Percentiles rank a stretch among this genome's conserved stretches.
phyloP scores from a whole-genome alignment of 2,113 vertebrate species.

The Anarrhichthys ocellatus region DNA sequence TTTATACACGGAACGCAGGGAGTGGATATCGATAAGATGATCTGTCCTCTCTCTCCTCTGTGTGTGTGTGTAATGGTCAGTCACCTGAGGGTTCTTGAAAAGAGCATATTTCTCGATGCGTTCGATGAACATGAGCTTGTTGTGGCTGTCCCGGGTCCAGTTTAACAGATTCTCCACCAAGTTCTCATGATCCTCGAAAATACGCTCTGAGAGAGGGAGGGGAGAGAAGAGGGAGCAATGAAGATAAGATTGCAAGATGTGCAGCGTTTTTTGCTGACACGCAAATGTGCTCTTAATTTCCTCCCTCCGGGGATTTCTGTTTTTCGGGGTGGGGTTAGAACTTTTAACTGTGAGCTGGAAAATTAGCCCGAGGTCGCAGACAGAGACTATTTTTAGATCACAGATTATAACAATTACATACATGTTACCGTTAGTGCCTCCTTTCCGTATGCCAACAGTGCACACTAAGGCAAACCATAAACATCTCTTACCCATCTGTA shows the following conservation, averaged over 20 bases:
- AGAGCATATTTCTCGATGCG: constrained; percentile 98
- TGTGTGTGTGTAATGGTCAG: background rate
- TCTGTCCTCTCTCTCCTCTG: background rate
- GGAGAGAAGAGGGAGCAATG: constrained; percentile 3
- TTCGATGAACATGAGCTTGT: constrained; percentile 97
- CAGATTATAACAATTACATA: background rate
- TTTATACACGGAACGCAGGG: background rate
- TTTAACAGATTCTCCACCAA: constrained; percentile 98
- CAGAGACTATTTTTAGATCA: background rate
- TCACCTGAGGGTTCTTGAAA: constrained; percentile 98
- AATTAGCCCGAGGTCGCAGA: background rate
- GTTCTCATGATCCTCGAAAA: constrained; percentile 99
- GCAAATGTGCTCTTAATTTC: constrained; percentile 29
- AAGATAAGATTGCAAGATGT: background rate
- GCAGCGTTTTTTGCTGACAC: constrained; percentile 20
- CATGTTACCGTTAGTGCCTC: background rate
- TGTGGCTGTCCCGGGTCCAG: constrained; percentile 99
- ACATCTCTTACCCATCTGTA: constrained; percentile 93
- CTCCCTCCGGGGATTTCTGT: background rate
- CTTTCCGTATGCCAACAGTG: background rate
- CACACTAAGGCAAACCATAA: constrained; percentile 8
- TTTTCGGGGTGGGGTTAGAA: constrained; percentile 3
- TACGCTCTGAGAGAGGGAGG: constrained; percentile 87
- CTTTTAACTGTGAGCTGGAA: constrained; percentile 6
- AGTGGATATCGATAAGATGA: background rate